These are phyloP conservation scores for Hypotaenidia philippensis DNA, from an alignment of 2,797 vertebrate genomes.

Conservation along the genomic window DNA sequence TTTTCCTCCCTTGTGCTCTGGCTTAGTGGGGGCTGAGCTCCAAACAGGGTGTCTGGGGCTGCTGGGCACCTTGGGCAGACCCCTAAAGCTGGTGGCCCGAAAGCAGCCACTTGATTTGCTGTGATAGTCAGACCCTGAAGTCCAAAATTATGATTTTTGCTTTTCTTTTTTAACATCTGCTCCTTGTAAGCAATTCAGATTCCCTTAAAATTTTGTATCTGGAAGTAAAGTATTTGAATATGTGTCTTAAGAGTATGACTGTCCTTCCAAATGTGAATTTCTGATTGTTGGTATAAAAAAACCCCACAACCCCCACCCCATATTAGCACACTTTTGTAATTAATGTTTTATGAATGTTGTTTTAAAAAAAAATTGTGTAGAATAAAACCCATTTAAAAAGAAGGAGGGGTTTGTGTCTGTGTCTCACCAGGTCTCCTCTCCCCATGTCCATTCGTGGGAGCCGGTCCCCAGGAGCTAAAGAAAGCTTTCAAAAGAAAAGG, in stretches of 20 bases:
- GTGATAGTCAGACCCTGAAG: background rate
- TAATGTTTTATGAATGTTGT: conserved; percentile 58
- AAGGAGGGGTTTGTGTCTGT: background rate
- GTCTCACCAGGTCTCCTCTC: background rate
- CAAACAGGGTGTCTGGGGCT: background rate
- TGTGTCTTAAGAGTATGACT: conserved; percentile 30
- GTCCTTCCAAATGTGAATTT: conserved; percentile 37
- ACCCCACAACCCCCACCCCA: background rate
- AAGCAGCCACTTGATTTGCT: background rate
- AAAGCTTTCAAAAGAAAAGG: background rate
- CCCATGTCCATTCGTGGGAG: accelerated
- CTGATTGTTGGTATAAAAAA: background rate
- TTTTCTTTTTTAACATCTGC: background rate
- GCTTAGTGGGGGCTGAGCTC: background rate
- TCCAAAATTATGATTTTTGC: background rate
- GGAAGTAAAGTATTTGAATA: conserved; percentile 46
- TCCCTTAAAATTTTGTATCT: conserved; percentile 26
- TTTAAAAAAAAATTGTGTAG: background rate
- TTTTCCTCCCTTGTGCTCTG: background rate
- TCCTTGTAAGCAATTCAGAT: background rate
- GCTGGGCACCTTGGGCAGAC: background rate
- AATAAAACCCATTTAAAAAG: conserved; percentile 55
- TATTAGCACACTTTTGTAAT: conserved; percentile 59
- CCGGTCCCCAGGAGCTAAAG: background rate
- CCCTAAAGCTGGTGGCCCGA: background rate